These are phyloP conservation scores for Bathynomus jamesi DNA, from an alignment of 1,140 invertebrate species.

Conservation along the genomic window DNA sequence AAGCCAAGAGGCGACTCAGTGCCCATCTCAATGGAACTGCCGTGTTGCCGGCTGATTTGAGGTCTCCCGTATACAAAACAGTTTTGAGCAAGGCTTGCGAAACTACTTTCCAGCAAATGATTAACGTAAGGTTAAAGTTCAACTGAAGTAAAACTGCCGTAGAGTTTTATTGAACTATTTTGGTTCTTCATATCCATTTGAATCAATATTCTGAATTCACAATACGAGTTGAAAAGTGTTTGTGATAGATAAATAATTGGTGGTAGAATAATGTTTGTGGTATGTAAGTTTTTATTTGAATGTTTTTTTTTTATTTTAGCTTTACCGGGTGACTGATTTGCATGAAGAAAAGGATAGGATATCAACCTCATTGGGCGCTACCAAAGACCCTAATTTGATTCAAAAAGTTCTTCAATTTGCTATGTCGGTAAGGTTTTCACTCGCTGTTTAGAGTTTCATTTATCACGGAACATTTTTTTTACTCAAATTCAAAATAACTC, in stretches of 20 bases:
- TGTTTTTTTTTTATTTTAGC: neutral
- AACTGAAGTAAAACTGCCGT: too few species aligned
- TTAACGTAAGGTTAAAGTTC: too few species aligned
- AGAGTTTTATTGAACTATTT: too few species aligned
- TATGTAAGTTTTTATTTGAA: too few species aligned
- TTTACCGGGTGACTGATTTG: neutral
- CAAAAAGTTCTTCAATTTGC: neutral
- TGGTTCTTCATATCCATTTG: too few species aligned
- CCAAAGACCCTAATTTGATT: neutral
- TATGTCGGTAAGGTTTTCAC: neutral
- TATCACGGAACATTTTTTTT: too few species aligned
- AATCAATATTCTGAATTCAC: too few species aligned
- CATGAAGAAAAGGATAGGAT: constrained; percentile 5
- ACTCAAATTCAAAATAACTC: too few species aligned
- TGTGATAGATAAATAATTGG: too few species aligned
- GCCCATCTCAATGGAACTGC: constrained; percentile 53
- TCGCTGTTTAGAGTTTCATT: neutral
- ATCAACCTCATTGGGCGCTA: neutral
- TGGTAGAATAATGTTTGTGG: too few species aligned
- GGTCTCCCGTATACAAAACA: constrained; percentile 4
- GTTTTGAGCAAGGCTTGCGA: neutral
- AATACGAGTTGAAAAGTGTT: too few species aligned
- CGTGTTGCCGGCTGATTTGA: neutral
- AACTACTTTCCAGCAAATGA: neutral
- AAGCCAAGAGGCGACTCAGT: constrained; percentile 63